Evolutionary conservation across 2,113 vertebrate genomes (phyloP), one percentile per base, ranked within the genome.

Genomic region (Trichechus manatus): DNA sequence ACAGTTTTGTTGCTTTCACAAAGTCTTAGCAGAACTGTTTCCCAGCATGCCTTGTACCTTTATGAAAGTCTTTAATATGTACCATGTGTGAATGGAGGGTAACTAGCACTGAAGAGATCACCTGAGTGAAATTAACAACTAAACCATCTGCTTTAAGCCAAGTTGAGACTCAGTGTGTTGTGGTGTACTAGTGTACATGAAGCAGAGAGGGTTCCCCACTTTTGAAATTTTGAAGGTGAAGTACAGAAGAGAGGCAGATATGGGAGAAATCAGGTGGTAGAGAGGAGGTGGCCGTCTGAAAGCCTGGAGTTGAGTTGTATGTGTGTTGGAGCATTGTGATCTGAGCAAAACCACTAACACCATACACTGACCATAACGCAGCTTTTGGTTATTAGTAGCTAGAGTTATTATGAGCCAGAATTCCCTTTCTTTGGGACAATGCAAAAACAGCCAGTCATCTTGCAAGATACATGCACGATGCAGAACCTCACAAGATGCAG

Each of bases 81-180:
- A 90, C 95, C 92, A 90, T 61, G 44, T 95, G 94, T 96, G 56
- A 93, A 87, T 33, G 95, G 86, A 96, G 47, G 59, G 50, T 72
- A 91, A 96, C 83, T 97, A 72, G 68, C 96, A 79, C 63, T 94
- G 23, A 5, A 33, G 94, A 66, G 93, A 89, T 96, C 81, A 95
- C 87, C 79, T 95, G 93, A 85, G 64, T 93, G 70, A 96, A 97
- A 95, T 91, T 79, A 91, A 44, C 33, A 36, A 72, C 19, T 25
- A 36, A 93, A 96, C 89, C 72, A 20, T 90, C 92, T 96, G 75
- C 87, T 96, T 95, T 96, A 59, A 96, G 79, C 96, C 94, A 96
- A 81, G 53, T 94, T 94, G 61, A 82, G 23, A 68, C 33, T 59
- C 0, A 0, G 6, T 10, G 0, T 70, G 79, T 50, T 20, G 10